These are phyloP conservation scores for Nyleta sp. DNA, from an alignment of 2,888 invertebrate genomes.

Conservation along the genomic window DNA sequence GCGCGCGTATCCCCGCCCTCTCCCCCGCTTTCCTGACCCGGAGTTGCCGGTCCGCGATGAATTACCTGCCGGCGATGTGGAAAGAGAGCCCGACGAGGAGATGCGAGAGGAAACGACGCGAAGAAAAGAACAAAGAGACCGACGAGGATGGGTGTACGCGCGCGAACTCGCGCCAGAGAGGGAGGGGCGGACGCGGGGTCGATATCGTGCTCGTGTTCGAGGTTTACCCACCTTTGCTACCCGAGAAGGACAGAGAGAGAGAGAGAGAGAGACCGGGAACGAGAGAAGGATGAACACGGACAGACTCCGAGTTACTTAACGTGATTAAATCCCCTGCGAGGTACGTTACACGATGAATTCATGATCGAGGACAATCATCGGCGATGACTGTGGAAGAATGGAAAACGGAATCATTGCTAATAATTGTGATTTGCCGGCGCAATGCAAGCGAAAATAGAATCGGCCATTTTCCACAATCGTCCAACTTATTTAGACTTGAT, in stretches of 20 bases:
- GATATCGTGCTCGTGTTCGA: conserved; percentile 55
- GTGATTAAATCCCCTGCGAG: conserved; percentile 52
- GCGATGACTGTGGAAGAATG: too few species aligned
- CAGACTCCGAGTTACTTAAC: conserved; percentile 53
- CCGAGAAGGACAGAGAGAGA: conserved; percentile 1
- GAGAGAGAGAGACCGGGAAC: conserved; percentile 6
- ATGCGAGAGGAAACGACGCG: conserved; percentile 30
- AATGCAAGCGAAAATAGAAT: too few species aligned
- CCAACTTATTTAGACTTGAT: too few species aligned
- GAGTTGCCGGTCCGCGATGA: conserved; percentile 54
- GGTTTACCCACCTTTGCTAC: conserved; percentile 36
- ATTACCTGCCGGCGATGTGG: conserved; percentile 55
- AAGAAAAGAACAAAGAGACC: conserved; percentile 59
- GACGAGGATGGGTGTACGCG: conserved; percentile 51
- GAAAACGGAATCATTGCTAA: too few species aligned
- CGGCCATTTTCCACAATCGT: too few species aligned
- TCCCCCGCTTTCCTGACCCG: conserved; percentile 2
- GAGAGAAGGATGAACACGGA: neutral
- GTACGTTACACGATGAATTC: conserved; percentile 28
- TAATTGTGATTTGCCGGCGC: too few species aligned
- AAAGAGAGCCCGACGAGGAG: conserved; percentile 41
- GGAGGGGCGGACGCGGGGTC: conserved; percentile 35
- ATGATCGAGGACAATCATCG: conserved; percentile 37
- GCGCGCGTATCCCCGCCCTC: conserved; percentile 12
- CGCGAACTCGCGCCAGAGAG: conserved; percentile 16